Evolutionary conservation across 2,888 invertebrate genomes (phyloP).

Genomic region (Cantharis rufa): DNA sequence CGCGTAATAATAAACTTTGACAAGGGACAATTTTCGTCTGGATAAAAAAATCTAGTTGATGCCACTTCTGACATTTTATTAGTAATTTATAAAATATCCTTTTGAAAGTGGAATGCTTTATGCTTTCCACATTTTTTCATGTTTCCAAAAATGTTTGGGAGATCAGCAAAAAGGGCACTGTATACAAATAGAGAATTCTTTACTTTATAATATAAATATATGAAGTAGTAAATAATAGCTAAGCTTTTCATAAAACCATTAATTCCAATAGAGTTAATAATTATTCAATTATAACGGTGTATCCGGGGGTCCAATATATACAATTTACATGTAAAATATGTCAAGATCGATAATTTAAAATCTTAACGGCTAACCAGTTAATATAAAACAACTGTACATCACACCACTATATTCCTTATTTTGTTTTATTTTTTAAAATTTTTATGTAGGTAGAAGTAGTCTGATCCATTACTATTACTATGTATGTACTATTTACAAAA

Average conservation of each 20-base stretch:
- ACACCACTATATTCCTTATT: not conserved
- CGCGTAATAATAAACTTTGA: not conserved
- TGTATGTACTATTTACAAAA: not conserved
- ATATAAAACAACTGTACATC: conserved; percentile 10
- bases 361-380: not conserved
- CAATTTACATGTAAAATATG: not conserved
- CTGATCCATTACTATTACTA: not conserved
- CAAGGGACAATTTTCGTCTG: not conserved
- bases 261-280: not conserved
- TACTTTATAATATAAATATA: not conserved
- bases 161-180: too few species aligned
- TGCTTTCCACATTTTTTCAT: too few species aligned
- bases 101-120: not conserved
- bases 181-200: too few species aligned
- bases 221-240: not conserved
- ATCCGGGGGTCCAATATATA: not conserved
- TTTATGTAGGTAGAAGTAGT: not conserved
- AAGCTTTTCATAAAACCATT: not conserved
- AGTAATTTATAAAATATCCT: not conserved
- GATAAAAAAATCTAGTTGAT: not conserved
- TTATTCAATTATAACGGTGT: not conserved
- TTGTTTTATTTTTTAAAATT: not conserved
- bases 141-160: too few species aligned
- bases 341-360: not conserved
- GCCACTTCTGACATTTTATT: not conserved